Percentiles rank a stretch among this genome's conserved stretches.
Evolutionary conservation across 2,797 vertebrate genomes (phyloP).

Genomic region (Peromyscus eremicus): DNA sequence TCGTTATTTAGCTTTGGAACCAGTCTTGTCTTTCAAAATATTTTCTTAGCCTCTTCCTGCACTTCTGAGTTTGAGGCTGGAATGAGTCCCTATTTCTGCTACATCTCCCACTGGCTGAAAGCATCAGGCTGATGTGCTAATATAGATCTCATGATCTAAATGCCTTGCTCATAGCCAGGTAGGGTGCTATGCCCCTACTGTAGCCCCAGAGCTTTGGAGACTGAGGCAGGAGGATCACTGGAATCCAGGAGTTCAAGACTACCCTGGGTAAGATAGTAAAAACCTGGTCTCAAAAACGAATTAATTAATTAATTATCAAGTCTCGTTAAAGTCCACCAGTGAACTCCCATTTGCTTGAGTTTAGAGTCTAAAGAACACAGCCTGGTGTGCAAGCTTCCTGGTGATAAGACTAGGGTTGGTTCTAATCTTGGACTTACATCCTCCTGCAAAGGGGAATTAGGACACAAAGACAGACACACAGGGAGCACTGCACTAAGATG

Average conservation of each 20-base stretch:
- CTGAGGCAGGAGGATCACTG: neutral
- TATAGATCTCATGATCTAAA: neutral
- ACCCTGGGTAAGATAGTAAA: neutral
- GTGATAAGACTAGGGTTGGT: neutral
- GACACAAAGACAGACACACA: neutral
- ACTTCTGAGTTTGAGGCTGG: neutral
- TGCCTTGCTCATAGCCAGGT: neutral
- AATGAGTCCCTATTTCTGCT: neutral
- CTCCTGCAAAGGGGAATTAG: neutral
- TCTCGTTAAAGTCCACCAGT: neutral
- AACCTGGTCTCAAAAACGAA: neutral
- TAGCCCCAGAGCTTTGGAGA: neutral
- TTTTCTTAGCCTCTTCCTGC: neutral
- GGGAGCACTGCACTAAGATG: neutral
- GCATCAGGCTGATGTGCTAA: neutral
- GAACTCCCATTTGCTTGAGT: neutral
- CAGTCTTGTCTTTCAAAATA: conserved; percentile 4
- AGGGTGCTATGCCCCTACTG: neutral
- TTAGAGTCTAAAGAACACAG: neutral
- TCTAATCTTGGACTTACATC: no score
- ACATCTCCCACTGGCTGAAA: neutral
- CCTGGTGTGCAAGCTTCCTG: neutral
- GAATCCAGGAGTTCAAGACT: neutral
- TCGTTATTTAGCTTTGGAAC: neutral
- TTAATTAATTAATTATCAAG: neutral